Evolutionary conservation across 2,113 vertebrate species (phyloP), one percentile per base, ranked within the genome.

Genomic region (Monopterus albus): DNA sequence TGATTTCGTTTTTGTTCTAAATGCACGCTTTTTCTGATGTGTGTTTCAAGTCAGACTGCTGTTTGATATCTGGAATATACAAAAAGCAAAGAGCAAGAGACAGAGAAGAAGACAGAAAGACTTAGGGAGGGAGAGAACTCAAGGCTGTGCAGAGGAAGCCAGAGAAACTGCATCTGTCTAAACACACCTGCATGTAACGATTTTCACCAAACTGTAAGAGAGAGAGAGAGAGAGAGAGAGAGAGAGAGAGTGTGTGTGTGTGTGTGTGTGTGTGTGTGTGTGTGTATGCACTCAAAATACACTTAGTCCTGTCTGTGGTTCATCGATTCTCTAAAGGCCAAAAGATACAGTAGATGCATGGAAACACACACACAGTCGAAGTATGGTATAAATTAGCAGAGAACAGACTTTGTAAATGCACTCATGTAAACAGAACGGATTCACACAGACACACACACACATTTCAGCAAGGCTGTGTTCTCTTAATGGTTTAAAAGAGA

Each of bases 171-270:
- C 43, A 79, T 73, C 39, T 59, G 56, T 77, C 64, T n/a, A 66
- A 77, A 72, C 79, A 82, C 75, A 82, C 63, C 75, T 82, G 79
- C 66, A 61, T 73, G 29, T 69, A 72, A 82, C 79, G 67, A 79
- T 71, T 78, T 80, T 73, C 31, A 61, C 55, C 59, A 36, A 60
- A 25, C 42, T 28, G 25, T n/a, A n/a, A n/a, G n/a, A n/a, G n/a
- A n/a, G n/a, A n/a, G n/a, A n/a, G n/a, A n/a, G n/a, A n/a, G n/a
- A n/a, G n/a, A n/a, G n/a, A n/a, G n/a, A n/a, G n/a, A n/a, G n/a
- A n/a, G n/a, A n/a, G n/a, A n/a, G n/a, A n/a, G n/a, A n/a, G n/a
- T n/a, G n/a, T n/a, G n/a, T 20, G 7, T 39, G 45, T 52, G 35
- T 40, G 61, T 65, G 49, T 53, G 49, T 43, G 25, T 43, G 39